Base-by-base conservation (phyloP, 2,113 vertebrate species). In the Hippocampus barbouri region DNA sequence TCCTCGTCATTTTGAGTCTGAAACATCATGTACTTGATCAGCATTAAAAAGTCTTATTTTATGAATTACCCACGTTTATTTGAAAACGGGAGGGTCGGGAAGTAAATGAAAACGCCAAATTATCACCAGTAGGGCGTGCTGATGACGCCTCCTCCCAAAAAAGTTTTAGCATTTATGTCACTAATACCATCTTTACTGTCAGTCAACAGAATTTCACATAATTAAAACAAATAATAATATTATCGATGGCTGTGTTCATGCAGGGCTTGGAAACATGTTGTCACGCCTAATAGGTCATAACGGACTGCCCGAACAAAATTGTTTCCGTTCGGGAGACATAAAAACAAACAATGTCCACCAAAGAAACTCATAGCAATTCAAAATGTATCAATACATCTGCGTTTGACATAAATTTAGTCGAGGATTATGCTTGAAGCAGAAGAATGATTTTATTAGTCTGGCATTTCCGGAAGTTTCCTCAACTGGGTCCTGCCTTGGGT, bases 401-500 rank as follows among this genome's bases (percentile, higher is more conserved):
- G 3, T 27, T 66, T 20, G 5, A 18, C 27, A 25, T 21, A 63
- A 47, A 23, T 10, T n/a, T 45, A 18, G 15, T 61, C 6, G 5
- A 18, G 2, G 5, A 47, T 66, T 25, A 47, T 49, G 4, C n/a
- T 45, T 27, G 7, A 23, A 27, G 8, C 2, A 59, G 45, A 51
- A 30, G 1, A 40, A 14, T 5, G 0, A 27, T 25, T 70, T 62
- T 30, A 30, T 0, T 0, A 15, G 0, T 25, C 76, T 21, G 87
- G 90, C 87, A 86, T 73, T 70, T 66, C 4, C 7, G 15, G 1
- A 71, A 41, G 23, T 74, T 5, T 0, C 73, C 21, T 0, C 0
- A 14, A 0, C 16, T 4, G 72, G 87, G 89, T 88, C 89, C 79
- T 83, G 2, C 0, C 9, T 60, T 49, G 84, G 88, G 89, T 85